Evolutionary conservation across 2,888 invertebrate species (phyloP), one percentile per base, ranked within the genome.

Genomic region (Colostygia pectinataria): DNA sequence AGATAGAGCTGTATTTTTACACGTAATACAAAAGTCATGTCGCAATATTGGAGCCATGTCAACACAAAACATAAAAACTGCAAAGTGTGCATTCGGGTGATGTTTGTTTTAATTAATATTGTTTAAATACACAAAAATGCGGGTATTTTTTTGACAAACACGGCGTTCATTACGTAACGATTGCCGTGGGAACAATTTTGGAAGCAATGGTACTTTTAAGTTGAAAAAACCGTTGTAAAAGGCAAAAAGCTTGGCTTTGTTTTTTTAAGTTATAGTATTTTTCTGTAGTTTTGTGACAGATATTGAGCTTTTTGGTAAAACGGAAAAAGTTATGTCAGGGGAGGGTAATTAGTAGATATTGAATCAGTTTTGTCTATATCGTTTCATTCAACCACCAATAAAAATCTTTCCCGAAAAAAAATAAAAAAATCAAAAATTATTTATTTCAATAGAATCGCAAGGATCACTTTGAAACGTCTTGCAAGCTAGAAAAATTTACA

Each of bases 71-170:
- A 52, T 50, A 53, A 56, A 55, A 58, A 53, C 33, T 48, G 36
- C 39, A 41, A 58, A 58, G 46, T 47, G 44, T 53, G 49, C 57
- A 53, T 38, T 51, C 9, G 53, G 51, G 49, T 40, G 44, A 23
- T 55, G 55, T 59, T 48, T 53, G 55, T 61, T 61, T 55, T 55
- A 61, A 61, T 59, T 61, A 61, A 55, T 52, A 48, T 40, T 40
- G 50, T 24, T 39, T 27, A 46, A 48, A 45, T 39, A 34, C 32
- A 31, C 31, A 37, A 47, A 42, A 46, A 13, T 38, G 45, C 24
- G 6, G 37, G 32, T 41, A 37, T 28, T 46, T 46, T 33, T 33
- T 1, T 23, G 45, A 32, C 36, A 39, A 54, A 52, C 43, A 44
- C 50, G 24, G 23, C 41, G 12, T 41, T 32, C 40, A 53, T 51